A percentile compares a stretch with the other conserved stretches of the same genome.
Conservation (phyloP, 2,888 invertebrate genomes). For the Sarcophaga carnaria region DNA sequence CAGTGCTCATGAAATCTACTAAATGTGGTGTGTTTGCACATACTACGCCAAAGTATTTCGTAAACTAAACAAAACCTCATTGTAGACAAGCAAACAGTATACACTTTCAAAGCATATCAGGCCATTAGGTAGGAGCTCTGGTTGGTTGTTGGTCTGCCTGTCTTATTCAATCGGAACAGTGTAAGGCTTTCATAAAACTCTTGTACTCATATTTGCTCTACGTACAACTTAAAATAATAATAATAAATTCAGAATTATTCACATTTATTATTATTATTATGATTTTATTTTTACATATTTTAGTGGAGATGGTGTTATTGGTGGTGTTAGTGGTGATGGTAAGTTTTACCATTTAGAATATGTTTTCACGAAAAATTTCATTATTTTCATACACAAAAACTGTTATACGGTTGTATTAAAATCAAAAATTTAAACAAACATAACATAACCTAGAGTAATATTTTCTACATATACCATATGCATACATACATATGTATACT, state of each 20-base stretch:
- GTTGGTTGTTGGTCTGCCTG: background rate
- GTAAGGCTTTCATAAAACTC: background rate
- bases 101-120: constrained; percentile 29
- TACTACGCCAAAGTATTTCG: constrained; percentile 55
- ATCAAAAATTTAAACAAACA: constrained; percentile 51
- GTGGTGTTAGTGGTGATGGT: background rate
- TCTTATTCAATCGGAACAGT: background rate
- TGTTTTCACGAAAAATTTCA: constrained; percentile 41
- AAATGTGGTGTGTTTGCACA: constrained; percentile 55
- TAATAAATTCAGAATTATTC: constrained; percentile 3
- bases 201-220: constrained; percentile 18
- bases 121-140: constrained; percentile 43
- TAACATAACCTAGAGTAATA: constrained; percentile 38
- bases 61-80: constrained; percentile 58
- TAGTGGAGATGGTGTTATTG: background rate
- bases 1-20: constrained; percentile 40
- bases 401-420: constrained; percentile 42
- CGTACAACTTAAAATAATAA: constrained; percentile 50
- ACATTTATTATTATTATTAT: background rate
- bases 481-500: too few species aligned
- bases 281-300: background rate
- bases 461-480: background rate
- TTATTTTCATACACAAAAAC: constrained; percentile 26
- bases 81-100: constrained; percentile 16
- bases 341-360: constrained; percentile 10